Evolutionary conservation across 2,113 vertebrate species (phyloP).

Genomic region (Ploceus nigricollis): DNA sequence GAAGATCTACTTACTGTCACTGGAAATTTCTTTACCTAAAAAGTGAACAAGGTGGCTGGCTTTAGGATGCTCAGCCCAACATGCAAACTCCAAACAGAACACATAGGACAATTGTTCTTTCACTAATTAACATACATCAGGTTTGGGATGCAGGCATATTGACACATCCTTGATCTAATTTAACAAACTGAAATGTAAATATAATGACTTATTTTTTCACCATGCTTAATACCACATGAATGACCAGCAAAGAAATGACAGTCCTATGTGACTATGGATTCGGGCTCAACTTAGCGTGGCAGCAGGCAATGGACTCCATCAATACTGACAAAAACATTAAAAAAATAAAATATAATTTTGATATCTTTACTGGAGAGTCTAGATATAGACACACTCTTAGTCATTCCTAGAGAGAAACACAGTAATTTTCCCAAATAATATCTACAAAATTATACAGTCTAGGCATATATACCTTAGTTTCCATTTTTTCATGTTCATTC

Average conservation of each 20-base stretch:
- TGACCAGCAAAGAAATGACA: not conserved
- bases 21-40: not conserved
- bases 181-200: not conserved
- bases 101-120: not conserved
- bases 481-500: conserved; percentile 78
- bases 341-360: not conserved
- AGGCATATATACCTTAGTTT: conserved; percentile 70
- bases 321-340: not conserved
- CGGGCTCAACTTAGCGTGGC: not conserved
- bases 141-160: not conserved
- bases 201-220: not conserved
- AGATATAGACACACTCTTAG: not conserved
- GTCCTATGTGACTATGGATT: not conserved
- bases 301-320: not conserved
- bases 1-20: not conserved
- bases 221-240: not conserved
- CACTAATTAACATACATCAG: not conserved
- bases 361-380: not conserved
- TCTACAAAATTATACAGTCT: not conserved
- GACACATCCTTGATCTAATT: not conserved
- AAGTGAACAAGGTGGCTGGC: not conserved
- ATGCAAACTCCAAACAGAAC: not conserved
- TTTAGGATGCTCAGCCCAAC: not conserved
- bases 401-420: not conserved
- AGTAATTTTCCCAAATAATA: not conserved